Evolutionary conservation across 30 jellyfish, hydroid and myxozoan species (phyloP).

Genomic region (Aurelia sp.): DNA sequence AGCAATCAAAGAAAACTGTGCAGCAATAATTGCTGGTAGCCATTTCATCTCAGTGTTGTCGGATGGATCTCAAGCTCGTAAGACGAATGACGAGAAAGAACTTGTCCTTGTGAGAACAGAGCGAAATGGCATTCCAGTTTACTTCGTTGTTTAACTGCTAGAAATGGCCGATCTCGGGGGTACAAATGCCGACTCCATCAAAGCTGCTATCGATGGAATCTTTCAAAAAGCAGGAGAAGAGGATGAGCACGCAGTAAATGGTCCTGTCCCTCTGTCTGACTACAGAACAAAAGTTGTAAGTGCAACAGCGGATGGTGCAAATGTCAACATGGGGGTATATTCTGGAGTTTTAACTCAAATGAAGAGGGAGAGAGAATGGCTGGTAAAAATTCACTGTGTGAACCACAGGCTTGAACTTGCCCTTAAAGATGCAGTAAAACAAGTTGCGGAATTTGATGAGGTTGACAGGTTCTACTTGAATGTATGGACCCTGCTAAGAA

Average conservation of each 20-base stretch:
- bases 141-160: constrained; percentile 59
- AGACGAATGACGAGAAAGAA: constrained; percentile 56
- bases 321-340: constrained; percentile 71
- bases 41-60: constrained; percentile 64
- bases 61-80: constrained; percentile 69
- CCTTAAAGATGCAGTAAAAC: constrained; percentile 58
- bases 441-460: constrained; percentile 8
- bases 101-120: constrained; percentile 56
- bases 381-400: constrained; percentile 68
- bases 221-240: too few species aligned
- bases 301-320: constrained; percentile 78
- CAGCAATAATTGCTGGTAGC: constrained; percentile 26
- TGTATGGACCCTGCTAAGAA: constrained; percentile 39
- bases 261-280: constrained; percentile 26
- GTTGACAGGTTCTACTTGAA: constrained; percentile 52
- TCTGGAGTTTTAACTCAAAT: constrained; percentile 60
- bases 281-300: constrained; percentile 26
- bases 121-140: constrained; percentile 59
- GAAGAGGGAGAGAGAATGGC: constrained; percentile 51
- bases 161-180: constrained; percentile 75
- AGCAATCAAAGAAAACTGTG: constrained; percentile 29
- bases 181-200: too few species aligned
- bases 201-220: constrained; percentile 2
- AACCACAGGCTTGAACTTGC: constrained; percentile 80
- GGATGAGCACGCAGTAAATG: constrained; percentile 3